These are phyloP conservation scores for Platyura marginata DNA, from an alignment of 1,140 invertebrate species.

Conservation along the genomic window DNA sequence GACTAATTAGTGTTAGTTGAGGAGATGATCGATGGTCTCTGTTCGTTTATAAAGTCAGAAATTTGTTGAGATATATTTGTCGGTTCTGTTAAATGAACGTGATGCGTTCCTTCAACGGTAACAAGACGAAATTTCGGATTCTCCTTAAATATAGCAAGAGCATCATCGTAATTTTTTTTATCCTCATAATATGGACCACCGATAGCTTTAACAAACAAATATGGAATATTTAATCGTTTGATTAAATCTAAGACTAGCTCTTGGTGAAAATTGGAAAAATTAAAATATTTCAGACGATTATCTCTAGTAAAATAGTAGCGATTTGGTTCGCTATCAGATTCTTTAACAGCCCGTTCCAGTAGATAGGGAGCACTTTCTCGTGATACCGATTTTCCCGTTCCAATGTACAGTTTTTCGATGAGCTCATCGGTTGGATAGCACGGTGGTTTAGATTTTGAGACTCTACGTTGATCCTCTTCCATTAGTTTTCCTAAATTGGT, in stretches of 20 bases:
- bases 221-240: slow-evolving; percentile 29
- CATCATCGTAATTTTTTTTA: slow-evolving; percentile 27
- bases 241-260: slow-evolving; percentile 30
- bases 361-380: slow-evolving; percentile 33
- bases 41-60: not conserved
- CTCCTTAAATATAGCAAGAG: slow-evolving; percentile 29
- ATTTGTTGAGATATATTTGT: not conserved
- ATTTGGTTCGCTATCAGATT: slow-evolving; percentile 30
- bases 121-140: slow-evolving; percentile 38
- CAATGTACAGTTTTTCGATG: slow-evolving; percentile 29
- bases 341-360: slow-evolving; percentile 31
- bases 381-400: slow-evolving; percentile 29
- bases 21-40: too few relatives aligned
- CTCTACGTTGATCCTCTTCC: slow-evolving; percentile 21
- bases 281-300: slow-evolving; percentile 28
- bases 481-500: slow-evolving; percentile 23
- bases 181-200: slow-evolving; percentile 31
- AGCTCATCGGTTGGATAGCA: slow-evolving; percentile 38
- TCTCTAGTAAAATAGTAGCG: slow-evolving; percentile 43
- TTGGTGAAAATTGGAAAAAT: slow-evolving; percentile 26
- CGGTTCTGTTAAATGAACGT: slow-evolving; percentile 52
- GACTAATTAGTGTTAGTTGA: too few relatives aligned
- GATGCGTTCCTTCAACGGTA: slow-evolving; percentile 48
- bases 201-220: slow-evolving; percentile 35
- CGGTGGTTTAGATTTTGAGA: slow-evolving; percentile 26